A percentile compares a stretch with the other conserved stretches of the same genome.
Conservation (phyloP, 2,888 invertebrate genomes). For the Zonitis immaculata region DNA sequence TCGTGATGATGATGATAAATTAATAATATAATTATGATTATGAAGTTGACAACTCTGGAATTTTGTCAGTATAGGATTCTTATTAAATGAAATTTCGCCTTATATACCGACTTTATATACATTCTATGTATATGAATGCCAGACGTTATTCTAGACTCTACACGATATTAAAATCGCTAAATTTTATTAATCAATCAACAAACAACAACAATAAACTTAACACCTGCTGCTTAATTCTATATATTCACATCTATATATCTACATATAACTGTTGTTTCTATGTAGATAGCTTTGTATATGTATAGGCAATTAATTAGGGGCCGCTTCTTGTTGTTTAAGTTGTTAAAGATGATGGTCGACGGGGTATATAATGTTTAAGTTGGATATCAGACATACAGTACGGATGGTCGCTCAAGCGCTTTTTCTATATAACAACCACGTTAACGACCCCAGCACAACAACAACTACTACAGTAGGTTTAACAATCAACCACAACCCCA, state of each 20-base stretch:
- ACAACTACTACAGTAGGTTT: too few species aligned
- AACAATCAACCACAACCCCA: too few species aligned
- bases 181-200: too few species aligned
- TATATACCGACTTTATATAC: too few species aligned
- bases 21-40: too few species aligned
- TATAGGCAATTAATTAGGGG: constrained; percentile 23
- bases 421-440: constrained; percentile 24
- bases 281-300: background rate
- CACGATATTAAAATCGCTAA: background rate
- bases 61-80: too few species aligned
- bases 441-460: constrained; percentile 26
- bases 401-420: constrained; percentile 33
- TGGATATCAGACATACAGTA: constrained; percentile 28
- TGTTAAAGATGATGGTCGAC: constrained; percentile 27
- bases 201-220: background rate
- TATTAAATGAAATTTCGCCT: too few species aligned
- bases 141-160: background rate
- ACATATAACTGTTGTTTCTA: constrained; percentile 1
- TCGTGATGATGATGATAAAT: background rate
- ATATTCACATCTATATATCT: too few species aligned
- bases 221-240: background rate
- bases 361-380: constrained; percentile 12
- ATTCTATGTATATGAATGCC: too few species aligned
- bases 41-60: background rate
- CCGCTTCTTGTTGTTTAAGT: constrained; percentile 26